These are phyloP conservation scores for Beris chalybata DNA, from an alignment of 2,888 invertebrate species.

Conservation along the genomic window DNA sequence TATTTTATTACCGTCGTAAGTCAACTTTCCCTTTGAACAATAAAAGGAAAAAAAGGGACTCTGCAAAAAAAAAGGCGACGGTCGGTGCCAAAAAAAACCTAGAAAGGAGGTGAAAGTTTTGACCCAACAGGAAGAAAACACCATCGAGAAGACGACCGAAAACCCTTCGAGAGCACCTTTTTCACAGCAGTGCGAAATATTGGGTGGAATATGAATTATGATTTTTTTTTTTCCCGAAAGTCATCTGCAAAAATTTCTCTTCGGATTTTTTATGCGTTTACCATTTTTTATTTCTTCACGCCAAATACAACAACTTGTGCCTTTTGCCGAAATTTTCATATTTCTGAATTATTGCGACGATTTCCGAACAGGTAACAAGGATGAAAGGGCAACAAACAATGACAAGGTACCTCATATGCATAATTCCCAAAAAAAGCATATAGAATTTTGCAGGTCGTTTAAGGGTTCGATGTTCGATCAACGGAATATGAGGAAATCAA, in stretches of 20 bases:
- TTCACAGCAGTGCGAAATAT: slow-evolving; percentile 33
- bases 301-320: neutral
- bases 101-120: slow-evolving; percentile 34
- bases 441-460: slow-evolving; percentile 24
- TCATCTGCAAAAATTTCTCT: slow-evolving; percentile 32
- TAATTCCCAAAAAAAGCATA: slow-evolving; percentile 26
- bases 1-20: slow-evolving; percentile 37
- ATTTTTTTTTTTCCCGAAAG: slow-evolving; percentile 31
- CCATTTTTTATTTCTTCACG: slow-evolving; percentile 7
- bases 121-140: neutral
- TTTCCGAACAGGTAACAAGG: slow-evolving; percentile 26
- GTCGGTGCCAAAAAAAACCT: slow-evolving; percentile 4
- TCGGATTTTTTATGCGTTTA: neutral
- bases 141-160: slow-evolving; percentile 15
- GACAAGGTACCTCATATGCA: neutral
- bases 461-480: slow-evolving; percentile 6
- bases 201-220: slow-evolving; percentile 22
- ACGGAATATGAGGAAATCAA: slow-evolving; percentile 18
- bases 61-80: neutral
- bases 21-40: slow-evolving; percentile 37
- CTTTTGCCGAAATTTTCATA: slow-evolving; percentile 9
- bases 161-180: slow-evolving; percentile 33
- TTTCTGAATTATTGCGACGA: slow-evolving; percentile 12
- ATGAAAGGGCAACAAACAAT: slow-evolving; percentile 13
- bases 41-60: slow-evolving; percentile 1